Conservation (phyloP, 2,113 vertebrate genomes). For the Cacatua alba region DNA sequence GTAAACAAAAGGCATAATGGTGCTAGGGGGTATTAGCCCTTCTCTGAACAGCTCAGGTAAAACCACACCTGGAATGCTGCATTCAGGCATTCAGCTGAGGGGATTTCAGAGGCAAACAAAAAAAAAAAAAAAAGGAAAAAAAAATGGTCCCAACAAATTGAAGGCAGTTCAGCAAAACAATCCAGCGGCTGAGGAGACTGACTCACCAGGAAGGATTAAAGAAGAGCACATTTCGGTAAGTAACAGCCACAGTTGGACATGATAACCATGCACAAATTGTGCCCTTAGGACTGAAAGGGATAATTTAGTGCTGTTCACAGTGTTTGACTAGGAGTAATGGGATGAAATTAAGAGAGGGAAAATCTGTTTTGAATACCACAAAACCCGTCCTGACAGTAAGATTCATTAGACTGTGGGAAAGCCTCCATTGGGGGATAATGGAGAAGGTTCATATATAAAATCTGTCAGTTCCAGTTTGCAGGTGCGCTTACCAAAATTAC, state of each 20-base stretch:
- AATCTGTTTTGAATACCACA: slow-evolving; percentile 63
- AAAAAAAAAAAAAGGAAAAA: background rate
- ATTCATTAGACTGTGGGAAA: slow-evolving; percentile 56
- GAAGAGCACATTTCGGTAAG: slow-evolving; percentile 28
- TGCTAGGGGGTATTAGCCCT: background rate
- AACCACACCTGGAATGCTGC: background rate
- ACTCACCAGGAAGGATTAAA: slow-evolving; percentile 46
- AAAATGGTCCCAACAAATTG: background rate
- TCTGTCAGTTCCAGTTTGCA: slow-evolving; percentile 52
- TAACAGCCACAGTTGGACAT: slow-evolving; percentile 38
- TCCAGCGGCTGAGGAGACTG: background rate
- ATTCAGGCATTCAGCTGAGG: background rate
- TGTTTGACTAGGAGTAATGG: slow-evolving; percentile 59
- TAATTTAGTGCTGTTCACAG: slow-evolving; percentile 56
- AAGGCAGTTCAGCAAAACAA: background rate
- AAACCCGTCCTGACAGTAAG: slow-evolving; percentile 59
- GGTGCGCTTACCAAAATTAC: background rate
- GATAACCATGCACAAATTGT: slow-evolving; percentile 39
- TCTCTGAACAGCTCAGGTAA: background rate
- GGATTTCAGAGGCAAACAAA: background rate
- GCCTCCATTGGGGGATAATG: slow-evolving; percentile 12
- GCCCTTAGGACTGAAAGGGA: slow-evolving; percentile 43
- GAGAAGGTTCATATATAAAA: slow-evolving; percentile 32
- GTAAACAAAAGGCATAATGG: background rate
- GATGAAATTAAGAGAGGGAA: slow-evolving; percentile 59